Evolutionary conservation across 2,888 invertebrate species (phyloP).

Genomic region (Isotomurus palustris): DNA sequence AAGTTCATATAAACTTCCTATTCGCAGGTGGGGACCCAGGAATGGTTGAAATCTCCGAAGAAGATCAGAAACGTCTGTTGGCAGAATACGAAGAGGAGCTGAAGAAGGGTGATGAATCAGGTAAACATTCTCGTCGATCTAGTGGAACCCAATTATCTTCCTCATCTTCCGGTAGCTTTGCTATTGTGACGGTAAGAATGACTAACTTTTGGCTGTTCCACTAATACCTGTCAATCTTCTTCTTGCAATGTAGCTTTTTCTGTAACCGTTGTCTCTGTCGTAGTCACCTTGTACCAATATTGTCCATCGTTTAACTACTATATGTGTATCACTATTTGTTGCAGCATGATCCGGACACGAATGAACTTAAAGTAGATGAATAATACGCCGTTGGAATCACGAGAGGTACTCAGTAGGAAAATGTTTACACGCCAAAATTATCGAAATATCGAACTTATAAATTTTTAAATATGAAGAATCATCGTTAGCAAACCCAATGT

Average conservation of each 20-base stretch:
- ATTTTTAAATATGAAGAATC: constrained; percentile 20
- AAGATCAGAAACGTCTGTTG: constrained; percentile 44
- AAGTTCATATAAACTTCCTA: too few relatives aligned
- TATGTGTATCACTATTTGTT: constrained; percentile 9
- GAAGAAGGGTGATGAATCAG: constrained; percentile 38
- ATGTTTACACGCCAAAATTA: constrained; percentile 2
- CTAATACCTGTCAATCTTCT: background rate
- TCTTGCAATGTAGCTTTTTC: background rate
- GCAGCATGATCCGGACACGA: constrained; percentile 39
- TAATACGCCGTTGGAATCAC: too few relatives aligned
- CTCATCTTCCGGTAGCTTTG: constrained; percentile 45
- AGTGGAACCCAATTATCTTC: constrained; percentile 45
- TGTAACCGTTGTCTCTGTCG: too few relatives aligned
- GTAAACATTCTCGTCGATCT: constrained; percentile 43
- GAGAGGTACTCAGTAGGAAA: background rate
- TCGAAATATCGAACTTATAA: constrained; percentile 18
- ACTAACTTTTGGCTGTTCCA: background rate
- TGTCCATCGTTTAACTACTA: too few relatives aligned
- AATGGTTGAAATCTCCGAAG: constrained; percentile 45
- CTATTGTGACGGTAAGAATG: constrained; percentile 42
- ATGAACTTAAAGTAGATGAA: constrained; percentile 40
- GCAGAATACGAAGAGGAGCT: constrained; percentile 46
- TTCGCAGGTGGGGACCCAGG: constrained; percentile 29
- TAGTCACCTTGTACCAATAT: too few relatives aligned
- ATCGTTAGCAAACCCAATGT: constrained; percentile 19